These are phyloP conservation scores for Acestrorhynchus altus DNA, from an alignment of 2,797 vertebrate genomes.

Conservation along the genomic window DNA sequence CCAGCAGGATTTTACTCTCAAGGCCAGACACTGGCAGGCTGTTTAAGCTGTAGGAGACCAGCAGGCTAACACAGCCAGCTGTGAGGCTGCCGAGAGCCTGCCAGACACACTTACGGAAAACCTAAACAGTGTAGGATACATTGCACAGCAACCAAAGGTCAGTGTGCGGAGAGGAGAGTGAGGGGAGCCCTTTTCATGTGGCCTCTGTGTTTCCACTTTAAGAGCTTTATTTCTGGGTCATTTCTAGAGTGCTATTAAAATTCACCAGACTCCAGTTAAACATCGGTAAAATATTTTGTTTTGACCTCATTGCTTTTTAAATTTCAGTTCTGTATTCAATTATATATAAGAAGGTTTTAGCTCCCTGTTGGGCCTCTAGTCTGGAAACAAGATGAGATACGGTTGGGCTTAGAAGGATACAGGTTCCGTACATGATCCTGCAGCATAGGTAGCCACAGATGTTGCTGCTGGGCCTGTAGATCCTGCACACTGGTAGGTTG, in stretches of 20 bases:
- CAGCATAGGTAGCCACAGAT: no score
- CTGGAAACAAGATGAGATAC: no score
- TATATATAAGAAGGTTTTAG: no score
- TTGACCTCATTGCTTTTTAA: neutral
- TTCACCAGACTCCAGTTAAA: constrained; percentile 2
- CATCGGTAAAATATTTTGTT: constrained; percentile 1
- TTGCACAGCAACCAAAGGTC: constrained; percentile 41
- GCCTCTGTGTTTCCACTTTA: neutral
- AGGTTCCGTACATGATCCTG: no score
- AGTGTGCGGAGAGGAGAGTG: constrained; percentile 27
- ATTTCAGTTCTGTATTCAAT: neutral
- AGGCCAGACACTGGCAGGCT: constrained; percentile 51
- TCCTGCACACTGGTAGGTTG: no score
- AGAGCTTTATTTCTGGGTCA: neutral
- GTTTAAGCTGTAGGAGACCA: constrained; percentile 31
- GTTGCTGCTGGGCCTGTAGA: no score
- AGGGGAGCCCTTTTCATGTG: neutral
- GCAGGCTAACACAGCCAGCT: constrained; percentile 28
- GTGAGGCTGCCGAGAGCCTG: constrained; percentile 26
- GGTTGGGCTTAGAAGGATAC: no score
- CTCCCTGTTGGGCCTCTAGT: no score
- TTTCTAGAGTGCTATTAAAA: neutral
- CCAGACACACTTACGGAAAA: constrained; percentile 46
- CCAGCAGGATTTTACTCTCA: constrained; percentile 47
- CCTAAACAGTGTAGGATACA: constrained; percentile 37